Conservation (phyloP, 1,140 invertebrate species). For the Brachionus koreanus region DNA sequence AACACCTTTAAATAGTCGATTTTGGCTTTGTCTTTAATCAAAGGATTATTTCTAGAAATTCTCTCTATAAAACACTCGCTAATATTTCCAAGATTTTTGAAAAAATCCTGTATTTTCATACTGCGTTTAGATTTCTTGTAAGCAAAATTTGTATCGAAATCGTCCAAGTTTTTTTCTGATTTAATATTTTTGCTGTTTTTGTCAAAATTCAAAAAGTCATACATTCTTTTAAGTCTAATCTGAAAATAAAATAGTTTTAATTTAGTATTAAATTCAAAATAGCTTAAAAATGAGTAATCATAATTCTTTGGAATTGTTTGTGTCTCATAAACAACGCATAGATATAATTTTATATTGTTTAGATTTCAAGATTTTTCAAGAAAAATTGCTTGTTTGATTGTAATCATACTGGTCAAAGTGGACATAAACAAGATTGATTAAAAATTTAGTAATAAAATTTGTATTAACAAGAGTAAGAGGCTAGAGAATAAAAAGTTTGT, state of each 20-base stretch:
- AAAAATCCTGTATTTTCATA: not conserved
- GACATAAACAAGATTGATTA: no score
- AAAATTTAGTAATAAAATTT: no score
- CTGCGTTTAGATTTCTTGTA: not conserved
- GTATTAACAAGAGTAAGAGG: no score
- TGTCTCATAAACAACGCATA: no score
- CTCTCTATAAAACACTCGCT: not conserved
- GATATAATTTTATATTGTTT: no score
- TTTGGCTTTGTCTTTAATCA: not conserved
- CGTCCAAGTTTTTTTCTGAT: not conserved
- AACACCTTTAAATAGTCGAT: not conserved
- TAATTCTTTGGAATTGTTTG: no score
- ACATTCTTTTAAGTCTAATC: slow-evolving; percentile 26
- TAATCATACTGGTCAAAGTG: no score
- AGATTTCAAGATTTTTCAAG: no score
- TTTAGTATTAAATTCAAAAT: no score
- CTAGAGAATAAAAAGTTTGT: no score
- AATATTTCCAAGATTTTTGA: not conserved
- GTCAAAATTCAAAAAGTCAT: slow-evolving; percentile 37
- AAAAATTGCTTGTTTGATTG: no score
- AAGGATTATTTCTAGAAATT: not conserved
- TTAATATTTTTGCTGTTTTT: not conserved
- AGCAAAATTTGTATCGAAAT: not conserved
- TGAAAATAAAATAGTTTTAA: not conserved
- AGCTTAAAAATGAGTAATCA: no score